Evolutionary conservation across 1,140 invertebrate genomes (phyloP), one percentile per base, ranked within the genome.

Genomic region (Phymorhynchus buccinoides): DNA sequence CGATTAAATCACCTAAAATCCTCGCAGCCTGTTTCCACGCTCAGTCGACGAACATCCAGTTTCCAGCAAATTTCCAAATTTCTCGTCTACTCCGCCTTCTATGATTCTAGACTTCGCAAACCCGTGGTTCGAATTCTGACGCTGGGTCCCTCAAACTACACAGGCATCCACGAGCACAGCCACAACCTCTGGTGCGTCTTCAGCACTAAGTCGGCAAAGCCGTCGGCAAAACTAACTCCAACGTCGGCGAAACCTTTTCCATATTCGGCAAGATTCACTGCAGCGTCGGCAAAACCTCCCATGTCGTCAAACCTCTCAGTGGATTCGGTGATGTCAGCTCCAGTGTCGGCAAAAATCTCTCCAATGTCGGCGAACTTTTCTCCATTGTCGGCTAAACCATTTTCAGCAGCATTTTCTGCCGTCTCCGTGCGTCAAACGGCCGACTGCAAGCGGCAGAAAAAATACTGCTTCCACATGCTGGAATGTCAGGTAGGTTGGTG

Each of bases 111-210:
- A 14, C 27, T 27, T 0, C 12, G 22, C 12, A 18, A 27, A 4
- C 42, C 39, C 6, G 32, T 41, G 32, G 68, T 87, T 27, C 86
- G 84, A 6, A 41, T 85, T 16, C 83, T 87, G 39, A 78, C 56
- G 14, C 12, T 87, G 22, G 84, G 80, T 22, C 80, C 73, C 27
- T 22, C 39, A 0, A 84, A 62, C n/a, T n/a, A 84, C 81, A 7
- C 56, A 78, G 7, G 41, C 48, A 0, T 73, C 39, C 0, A 66
- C 71, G 3, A 79, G 73, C n/a, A n/a, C n/a, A n/a, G n/a, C n/a
- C n/a, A n/a, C 9, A 42, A 27, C 32, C 84, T 85, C 41, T 87
- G 86, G 86, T 87, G 86, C 52, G 84, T 85, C 30, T 87, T 87
- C 71, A 16, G 56, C 44, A n/a, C 39, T 3, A 44, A 41, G 6